Evolutionary conservation across 1,140 invertebrate genomes (phyloP), one percentile per base, ranked within the genome.

Genomic region (Caenorhabditis latens): DNA sequence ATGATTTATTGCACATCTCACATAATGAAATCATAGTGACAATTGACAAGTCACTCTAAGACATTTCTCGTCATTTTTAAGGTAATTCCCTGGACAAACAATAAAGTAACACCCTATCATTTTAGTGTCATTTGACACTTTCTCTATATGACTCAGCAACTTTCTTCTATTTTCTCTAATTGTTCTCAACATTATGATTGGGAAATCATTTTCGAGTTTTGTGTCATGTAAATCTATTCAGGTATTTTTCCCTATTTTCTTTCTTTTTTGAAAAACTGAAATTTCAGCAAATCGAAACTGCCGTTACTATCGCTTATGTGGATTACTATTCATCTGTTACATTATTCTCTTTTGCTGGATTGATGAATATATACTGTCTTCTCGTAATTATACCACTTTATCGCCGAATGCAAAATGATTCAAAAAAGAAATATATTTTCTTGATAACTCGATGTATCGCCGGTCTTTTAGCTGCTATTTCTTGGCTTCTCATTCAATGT

Each of bases 71-170:
- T 32, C 32, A 32, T 32, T n/a, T 16, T 71, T 79, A 50, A 79
- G 71, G 43, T 79, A 50, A 79, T 79, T 79, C 71, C 71, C 14
- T 79, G 32, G 42, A 24, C 71, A 79, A 79, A 79, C 71, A 79
- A n/a, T 4, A 71, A 19, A 46, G 5, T 24, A 53, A 53, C 11
- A 53, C 50, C 50, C 16, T 53, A 53, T 53, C 50, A 53, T 46
- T 19, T 71, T n/a, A 46, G 1, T 71, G 21, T 32, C 32, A 8
- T 16, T 21, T 21, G 13, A n/a, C 57, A 65, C n/a, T 65, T 24
- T n/a, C 24, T 32, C 11, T 43, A 24, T 43, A 65, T 65, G 61
- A 65, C 61, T 65, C 50, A 46, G 13, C 16, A 71, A 43, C 40
- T 9, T 4, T 19, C 40, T 46, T 71, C 67, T 11, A 71, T 79